Conservation (phyloP, 2,113 vertebrate genomes). For the Arenaria interpres region DNA sequence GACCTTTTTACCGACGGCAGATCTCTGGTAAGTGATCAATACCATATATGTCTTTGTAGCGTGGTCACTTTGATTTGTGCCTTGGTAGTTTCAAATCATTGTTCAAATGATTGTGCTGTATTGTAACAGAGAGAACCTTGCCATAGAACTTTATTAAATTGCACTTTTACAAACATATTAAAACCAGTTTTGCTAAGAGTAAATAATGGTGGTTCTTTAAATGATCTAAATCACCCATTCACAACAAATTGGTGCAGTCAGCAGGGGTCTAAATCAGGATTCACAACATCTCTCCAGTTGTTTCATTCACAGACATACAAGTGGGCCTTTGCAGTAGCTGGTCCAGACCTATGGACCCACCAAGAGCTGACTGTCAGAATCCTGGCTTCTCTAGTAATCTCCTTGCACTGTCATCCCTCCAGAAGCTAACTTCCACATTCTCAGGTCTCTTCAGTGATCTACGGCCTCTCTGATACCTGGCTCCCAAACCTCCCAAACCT, state of each 20-base stretch:
- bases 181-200: neutral
- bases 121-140: neutral
- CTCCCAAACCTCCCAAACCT: neutral
- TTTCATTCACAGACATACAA: neutral
- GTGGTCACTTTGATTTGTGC: neutral
- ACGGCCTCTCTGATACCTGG: neutral
- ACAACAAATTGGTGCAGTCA: neutral
- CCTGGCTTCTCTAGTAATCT: neutral
- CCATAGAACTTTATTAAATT: neutral
- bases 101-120: neutral
- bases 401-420: neutral
- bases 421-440: neutral
- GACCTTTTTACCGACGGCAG: neutral
- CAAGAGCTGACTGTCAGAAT: neutral
- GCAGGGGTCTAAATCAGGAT: neutral
- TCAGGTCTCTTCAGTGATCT: neutral
- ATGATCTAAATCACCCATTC: neutral
- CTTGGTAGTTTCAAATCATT: neutral
- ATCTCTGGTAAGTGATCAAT: neutral
- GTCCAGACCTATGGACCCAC: neutral
- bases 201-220: neutral
- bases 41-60: neutral
- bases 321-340: neutral
- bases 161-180: neutral
- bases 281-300: neutral